These are phyloP conservation scores for Noturus placidus DNA, from an alignment of 2,113 vertebrate genomes.

Conservation along the genomic window DNA sequence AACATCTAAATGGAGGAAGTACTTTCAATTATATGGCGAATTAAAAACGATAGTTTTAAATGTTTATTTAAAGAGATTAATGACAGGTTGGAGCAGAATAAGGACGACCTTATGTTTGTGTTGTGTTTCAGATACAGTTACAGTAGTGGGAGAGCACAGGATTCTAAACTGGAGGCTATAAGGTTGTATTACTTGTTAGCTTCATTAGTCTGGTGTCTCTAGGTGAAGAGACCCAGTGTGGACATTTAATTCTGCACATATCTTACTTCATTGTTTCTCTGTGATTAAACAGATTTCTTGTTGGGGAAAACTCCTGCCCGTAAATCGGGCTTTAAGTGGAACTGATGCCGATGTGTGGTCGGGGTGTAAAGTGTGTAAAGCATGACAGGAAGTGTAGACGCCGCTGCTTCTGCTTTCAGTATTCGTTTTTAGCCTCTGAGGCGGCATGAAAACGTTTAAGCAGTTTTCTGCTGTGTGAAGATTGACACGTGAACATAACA, in stretches of 20 bases:
- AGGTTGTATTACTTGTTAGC: not conserved
- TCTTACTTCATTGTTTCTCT: not conserved
- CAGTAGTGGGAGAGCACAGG: not conserved
- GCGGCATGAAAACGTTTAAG: not conserved
- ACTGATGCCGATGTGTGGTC: not conserved
- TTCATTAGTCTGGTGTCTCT: not conserved
- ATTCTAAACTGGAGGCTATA: not conserved
- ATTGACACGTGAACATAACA: not conserved
- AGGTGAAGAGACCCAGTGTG: not conserved
- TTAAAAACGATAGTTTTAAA: not conserved
- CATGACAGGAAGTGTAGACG: not conserved
- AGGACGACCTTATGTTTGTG: no score
- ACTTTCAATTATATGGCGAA: not conserved
- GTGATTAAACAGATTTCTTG: not conserved
- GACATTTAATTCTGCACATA: not conserved
- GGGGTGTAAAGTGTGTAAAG: not conserved
- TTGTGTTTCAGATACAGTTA: not conserved
- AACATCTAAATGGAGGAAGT: not conserved
- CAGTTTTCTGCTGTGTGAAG: no score
- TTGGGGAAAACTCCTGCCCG: not conserved
- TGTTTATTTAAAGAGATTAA: no score
- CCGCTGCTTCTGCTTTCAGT: constrained; percentile 15
- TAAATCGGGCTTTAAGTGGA: not conserved
- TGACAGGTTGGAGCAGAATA: no score
- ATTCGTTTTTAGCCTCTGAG: not conserved